Evolutionary conservation across 2,797 vertebrate genomes (phyloP).

Genomic region (Trichosurus vulpecula): DNA sequence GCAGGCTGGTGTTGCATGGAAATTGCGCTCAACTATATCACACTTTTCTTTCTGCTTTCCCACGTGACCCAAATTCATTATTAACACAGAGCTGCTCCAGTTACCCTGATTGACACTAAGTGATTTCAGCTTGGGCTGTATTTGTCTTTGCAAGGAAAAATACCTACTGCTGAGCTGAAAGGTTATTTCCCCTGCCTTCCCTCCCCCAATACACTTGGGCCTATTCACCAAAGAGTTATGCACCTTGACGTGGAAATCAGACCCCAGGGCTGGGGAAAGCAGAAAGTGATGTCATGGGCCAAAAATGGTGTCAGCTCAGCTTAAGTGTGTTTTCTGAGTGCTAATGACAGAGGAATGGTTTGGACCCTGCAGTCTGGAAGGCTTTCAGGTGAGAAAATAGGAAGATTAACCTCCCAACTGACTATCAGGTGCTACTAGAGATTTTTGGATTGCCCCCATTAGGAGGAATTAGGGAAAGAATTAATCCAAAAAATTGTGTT

Average conservation of each 20-base stretch:
- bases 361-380: slow-evolving; percentile 59
- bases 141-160: slow-evolving; percentile 89
- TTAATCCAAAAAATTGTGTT: neutral
- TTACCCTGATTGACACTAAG: slow-evolving; percentile 85
- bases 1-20: slow-evolving; percentile 85
- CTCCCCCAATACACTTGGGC: slow-evolving; percentile 57
- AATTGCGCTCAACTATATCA: slow-evolving; percentile 75
- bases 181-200: slow-evolving; percentile 81
- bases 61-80: slow-evolving; percentile 85
- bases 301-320: slow-evolving; percentile 71
- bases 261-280: slow-evolving; percentile 67
- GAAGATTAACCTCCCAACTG: slow-evolving; percentile 41
- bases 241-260: slow-evolving; percentile 74
- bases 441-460: neutral
- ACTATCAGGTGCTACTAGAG: neutral
- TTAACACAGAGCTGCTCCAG: slow-evolving; percentile 82
- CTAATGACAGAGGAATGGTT: slow-evolving; percentile 63
- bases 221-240: slow-evolving; percentile 61
- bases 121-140: slow-evolving; percentile 84
- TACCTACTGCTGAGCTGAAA: slow-evolving; percentile 82
- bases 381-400: slow-evolving; percentile 53
- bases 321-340: slow-evolving; percentile 65
- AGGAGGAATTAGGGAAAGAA: slow-evolving; percentile 1
- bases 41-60: slow-evolving; percentile 68
- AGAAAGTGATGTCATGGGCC: slow-evolving; percentile 73